Conservation (phyloP, 2,113 vertebrate genomes). For the Pholis gunnellus region DNA sequence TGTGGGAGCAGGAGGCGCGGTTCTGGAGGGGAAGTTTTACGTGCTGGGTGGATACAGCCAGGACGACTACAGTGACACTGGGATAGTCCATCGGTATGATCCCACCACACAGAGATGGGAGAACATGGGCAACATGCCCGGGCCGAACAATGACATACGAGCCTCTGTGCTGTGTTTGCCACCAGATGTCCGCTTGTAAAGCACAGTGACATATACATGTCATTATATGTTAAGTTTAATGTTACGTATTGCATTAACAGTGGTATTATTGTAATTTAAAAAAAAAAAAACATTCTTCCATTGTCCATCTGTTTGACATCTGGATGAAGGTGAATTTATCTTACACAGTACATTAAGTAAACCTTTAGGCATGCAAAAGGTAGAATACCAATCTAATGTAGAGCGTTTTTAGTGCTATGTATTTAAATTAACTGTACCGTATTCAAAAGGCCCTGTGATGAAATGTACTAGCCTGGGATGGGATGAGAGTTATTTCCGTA, state of each 20-base stretch:
- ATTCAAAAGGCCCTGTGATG: neutral
- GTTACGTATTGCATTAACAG: neutral
- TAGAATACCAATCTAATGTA: neutral
- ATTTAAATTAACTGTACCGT: neutral
- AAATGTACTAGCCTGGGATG: neutral
- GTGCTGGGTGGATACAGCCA: constrained; percentile 83
- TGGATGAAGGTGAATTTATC: neutral
- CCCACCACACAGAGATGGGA: constrained; percentile 72
- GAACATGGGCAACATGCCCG: constrained; percentile 80
- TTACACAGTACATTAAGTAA: neutral
- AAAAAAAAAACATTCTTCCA: neutral
- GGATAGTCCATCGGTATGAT: constrained; percentile 78
- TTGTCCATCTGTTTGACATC: neutral
- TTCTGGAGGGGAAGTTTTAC: constrained; percentile 83
- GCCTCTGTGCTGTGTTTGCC: constrained; percentile 76
- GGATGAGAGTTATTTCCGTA: neutral
- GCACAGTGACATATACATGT: neutral
- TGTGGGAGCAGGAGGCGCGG: constrained; percentile 76
- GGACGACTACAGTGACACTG: constrained; percentile 75
- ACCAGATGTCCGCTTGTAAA: constrained; percentile 62
- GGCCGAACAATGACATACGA: constrained; percentile 77
- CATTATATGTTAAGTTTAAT: neutral
- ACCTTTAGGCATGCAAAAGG: neutral
- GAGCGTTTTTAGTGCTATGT: neutral
- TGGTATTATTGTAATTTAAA: neutral